Evolutionary conservation across 1,140 invertebrate genomes (phyloP), one percentile per base, ranked within the genome.

Genomic region (Nymphalis io): DNA sequence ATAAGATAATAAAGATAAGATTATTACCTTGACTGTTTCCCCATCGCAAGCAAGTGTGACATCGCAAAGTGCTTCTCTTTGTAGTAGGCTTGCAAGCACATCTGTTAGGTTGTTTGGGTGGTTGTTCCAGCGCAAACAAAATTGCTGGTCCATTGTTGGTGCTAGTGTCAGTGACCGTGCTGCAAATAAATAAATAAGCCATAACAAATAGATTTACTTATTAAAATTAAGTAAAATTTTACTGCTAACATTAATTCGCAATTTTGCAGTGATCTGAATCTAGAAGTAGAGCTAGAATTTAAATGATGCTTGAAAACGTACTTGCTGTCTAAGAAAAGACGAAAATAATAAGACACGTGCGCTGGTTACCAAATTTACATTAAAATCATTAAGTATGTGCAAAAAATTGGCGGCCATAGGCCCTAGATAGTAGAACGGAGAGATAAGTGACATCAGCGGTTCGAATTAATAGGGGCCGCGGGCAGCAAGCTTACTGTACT

Each of bases 121-220:
- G 93, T 98, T 98, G 94, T 97, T 97, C 97, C 97, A 98, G 90
- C 96, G 95, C 87, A 98, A 94, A 93, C 96, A 97, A 93, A 97
- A 98, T 94, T 98, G 96, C 94, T 97, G 97, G 93, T 97, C 96
- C 95, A 97, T 96, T 93, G 93, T 95, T 93, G 89, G 89, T 88
- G 88, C 85, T 88, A 89, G 79, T 90, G 92, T 92, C 91, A 92
- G 85, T 91, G 92, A 87, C 86, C 89, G 89, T 91, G 87, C 92
- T 92, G 88, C 71, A 85, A 89, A 83, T 46, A 84, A 79, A 72
- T 76, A 67, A 70, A 67, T 20, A n/a, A 51, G 18, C 12, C 12
- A 20, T 20, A 51, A 20, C 46, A 51, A 51, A 51, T 18, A 12
- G 18, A 55, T 55, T 55, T 27, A 55, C 12, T 2, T 15, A 4